phyloP scores from a whole-genome alignment of 2,888 invertebrate species.

The Idaea aversata region DNA sequence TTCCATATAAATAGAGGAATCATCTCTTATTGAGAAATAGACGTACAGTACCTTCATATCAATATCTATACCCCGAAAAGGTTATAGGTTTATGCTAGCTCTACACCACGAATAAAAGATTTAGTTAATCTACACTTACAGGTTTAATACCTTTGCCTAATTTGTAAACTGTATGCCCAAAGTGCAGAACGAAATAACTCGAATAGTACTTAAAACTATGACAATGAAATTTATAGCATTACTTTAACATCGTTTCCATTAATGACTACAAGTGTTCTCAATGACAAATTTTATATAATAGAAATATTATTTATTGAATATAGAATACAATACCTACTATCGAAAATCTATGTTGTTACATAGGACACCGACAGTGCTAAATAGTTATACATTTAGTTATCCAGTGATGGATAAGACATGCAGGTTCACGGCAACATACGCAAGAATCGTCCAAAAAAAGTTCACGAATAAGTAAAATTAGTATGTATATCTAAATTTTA shows the following conservation, averaged over 20 bases:
- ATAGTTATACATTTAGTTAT: constrained; percentile 63
- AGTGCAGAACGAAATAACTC: constrained; percentile 77
- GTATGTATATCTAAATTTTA: constrained; percentile 69
- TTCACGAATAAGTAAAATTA: constrained; percentile 50
- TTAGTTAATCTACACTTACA: constrained; percentile 67
- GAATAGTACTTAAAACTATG: constrained; percentile 75
- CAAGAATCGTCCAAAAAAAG: constrained; percentile 58
- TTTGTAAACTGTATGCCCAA: constrained; percentile 72
- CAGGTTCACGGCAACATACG: constrained; percentile 61
- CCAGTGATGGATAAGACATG: constrained; percentile 65
- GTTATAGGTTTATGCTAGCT: constrained; percentile 64
- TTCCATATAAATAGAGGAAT: constrained; percentile 31
- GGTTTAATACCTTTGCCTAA: constrained; percentile 63
- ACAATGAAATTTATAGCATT: constrained; percentile 76
- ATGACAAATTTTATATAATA: constrained; percentile 77
- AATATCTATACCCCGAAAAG: constrained; percentile 52
- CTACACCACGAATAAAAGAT: constrained; percentile 71
- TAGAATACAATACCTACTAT: constrained; percentile 74
- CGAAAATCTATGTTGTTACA: constrained; percentile 76
- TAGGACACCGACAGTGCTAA: constrained; percentile 75
- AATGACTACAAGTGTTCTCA: constrained; percentile 76
- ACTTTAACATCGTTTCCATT: constrained; percentile 69
- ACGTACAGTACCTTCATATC: constrained; percentile 39
- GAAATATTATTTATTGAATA: constrained; percentile 79
- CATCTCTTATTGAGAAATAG: constrained; percentile 37